A percentile compares a stretch with the other conserved stretches of the same genome.
Evolutionary conservation across 2,888 invertebrate genomes (phyloP).

Genomic region (Molanna angustata): DNA sequence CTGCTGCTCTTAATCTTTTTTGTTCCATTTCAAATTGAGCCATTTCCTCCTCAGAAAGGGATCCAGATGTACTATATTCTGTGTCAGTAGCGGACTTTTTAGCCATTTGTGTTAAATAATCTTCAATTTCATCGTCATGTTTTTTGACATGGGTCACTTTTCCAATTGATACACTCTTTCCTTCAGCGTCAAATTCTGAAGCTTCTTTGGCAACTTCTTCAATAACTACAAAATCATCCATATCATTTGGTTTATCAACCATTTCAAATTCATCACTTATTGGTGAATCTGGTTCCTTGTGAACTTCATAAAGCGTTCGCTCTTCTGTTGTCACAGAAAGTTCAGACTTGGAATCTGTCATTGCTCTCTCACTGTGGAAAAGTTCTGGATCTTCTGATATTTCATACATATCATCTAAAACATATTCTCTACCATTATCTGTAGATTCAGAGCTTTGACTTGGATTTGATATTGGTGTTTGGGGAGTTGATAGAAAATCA

Average conservation of each 20-base stretch:
- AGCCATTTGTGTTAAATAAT: conserved; percentile 66
- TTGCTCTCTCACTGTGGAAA: conserved; percentile 40
- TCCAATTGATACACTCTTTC: conserved; percentile 73
- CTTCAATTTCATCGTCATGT: conserved; percentile 69
- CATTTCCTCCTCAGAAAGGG: conserved; percentile 60
- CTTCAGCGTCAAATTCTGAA: conserved; percentile 77
- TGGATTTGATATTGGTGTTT: conserved; percentile 60
- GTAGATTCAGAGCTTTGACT: conserved; percentile 65
- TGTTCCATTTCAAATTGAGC: conserved; percentile 69
- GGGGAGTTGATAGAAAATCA: conserved; percentile 54
- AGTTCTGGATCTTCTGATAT: conserved; percentile 59
- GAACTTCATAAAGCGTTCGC: conserved; percentile 51
- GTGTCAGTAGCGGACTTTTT: conserved; percentile 61
- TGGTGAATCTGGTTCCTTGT: conserved; percentile 69
- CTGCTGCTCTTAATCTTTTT: conserved; percentile 50
- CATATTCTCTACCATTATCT: conserved; percentile 63
- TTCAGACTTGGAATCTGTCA: conserved; percentile 52
- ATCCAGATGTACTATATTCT: conserved; percentile 55
- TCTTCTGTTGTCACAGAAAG: conserved; percentile 61
- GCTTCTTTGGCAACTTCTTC: conserved; percentile 88
- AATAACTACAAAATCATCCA: conserved; percentile 84
- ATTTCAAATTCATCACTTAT: conserved; percentile 84
- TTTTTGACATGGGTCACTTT: conserved; percentile 54
- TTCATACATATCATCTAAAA: conserved; percentile 58
- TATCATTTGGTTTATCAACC: conserved; percentile 81